Evolutionary conservation across 2,113 vertebrate genomes (phyloP).

Genomic region (Ondatra zibethicus): DNA sequence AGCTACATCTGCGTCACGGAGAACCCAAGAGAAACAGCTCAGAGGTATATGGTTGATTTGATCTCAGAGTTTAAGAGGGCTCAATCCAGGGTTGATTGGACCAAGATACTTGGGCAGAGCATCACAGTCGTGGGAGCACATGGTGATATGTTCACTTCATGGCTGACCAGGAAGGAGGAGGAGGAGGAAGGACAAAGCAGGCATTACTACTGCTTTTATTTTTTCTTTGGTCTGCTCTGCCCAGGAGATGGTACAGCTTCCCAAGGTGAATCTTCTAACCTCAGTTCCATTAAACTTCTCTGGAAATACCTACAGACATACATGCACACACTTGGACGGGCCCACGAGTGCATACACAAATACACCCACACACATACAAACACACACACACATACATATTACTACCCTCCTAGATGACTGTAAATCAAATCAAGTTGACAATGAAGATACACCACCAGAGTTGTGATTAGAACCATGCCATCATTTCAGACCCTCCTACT

Average conservation of each 20-base stretch:
- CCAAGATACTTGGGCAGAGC: background rate
- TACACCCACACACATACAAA: background rate
- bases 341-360: background rate
- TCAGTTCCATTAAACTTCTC: background rate
- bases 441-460: background rate
- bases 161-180: background rate
- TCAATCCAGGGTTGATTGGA: background rate
- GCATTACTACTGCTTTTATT: background rate
- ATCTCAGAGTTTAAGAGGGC: background rate
- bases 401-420: background rate
- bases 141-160: background rate
- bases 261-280: background rate
- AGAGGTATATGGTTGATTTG: background rate
- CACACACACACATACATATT: background rate
- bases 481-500: background rate
- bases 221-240: background rate
- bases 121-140: background rate
- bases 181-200: background rate
- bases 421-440: background rate
- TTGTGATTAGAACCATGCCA: fast-evolving
- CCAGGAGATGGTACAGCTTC: background rate
- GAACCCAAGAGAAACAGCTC: background rate
- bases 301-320: background rate
- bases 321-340: background rate
- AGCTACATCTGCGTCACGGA: background rate